phyloP scores from a whole-genome alignment of 1,140 invertebrate species.

The Aphidius gifuensis region DNA sequence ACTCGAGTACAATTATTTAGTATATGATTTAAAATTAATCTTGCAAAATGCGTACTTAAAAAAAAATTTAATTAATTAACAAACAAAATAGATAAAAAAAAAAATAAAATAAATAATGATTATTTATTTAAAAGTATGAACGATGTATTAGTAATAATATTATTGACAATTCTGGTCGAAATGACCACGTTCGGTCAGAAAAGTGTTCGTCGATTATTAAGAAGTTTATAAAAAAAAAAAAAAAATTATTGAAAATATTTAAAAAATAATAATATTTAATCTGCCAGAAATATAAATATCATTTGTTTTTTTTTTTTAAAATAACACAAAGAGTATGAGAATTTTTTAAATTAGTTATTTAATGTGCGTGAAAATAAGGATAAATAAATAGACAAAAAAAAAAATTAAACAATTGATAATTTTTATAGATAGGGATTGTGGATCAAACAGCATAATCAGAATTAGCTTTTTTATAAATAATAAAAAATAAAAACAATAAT shows the following conservation, averaged over 20 bases:
- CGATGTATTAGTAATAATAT: slow-evolving; percentile 13
- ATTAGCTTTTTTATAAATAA: no score
- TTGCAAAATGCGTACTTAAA: slow-evolving; percentile 12
- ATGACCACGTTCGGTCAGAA: slow-evolving; percentile 41
- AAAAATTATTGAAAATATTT: slow-evolving; percentile 35
- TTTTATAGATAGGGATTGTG: no score
- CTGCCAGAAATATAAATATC: no score
- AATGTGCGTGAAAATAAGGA: no score
- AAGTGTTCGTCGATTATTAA: slow-evolving; percentile 33
- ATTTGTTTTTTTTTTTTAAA: no score
- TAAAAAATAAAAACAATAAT: no score
- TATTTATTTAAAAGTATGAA: slow-evolving; percentile 15
- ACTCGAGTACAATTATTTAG: slow-evolving; percentile 49
- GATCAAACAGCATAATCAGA: no score
- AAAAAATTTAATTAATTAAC: background rate
- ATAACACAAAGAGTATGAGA: no score
- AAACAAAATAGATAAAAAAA: background rate
- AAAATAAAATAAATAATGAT: slow-evolving; percentile 6
- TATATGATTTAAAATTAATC: slow-evolving; percentile 20
- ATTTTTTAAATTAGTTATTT: no score
- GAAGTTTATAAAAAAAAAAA: slow-evolving; percentile 28
- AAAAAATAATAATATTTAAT: slow-evolving; percentile 26
- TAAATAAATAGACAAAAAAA: no score
- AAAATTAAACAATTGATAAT: no score
- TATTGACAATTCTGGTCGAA: slow-evolving; percentile 21